A percentile compares a stretch with the other conserved stretches of the same genome.
phyloP scores from a whole-genome alignment of 2,797 vertebrate species.

The Halcyon leucocephala region DNA sequence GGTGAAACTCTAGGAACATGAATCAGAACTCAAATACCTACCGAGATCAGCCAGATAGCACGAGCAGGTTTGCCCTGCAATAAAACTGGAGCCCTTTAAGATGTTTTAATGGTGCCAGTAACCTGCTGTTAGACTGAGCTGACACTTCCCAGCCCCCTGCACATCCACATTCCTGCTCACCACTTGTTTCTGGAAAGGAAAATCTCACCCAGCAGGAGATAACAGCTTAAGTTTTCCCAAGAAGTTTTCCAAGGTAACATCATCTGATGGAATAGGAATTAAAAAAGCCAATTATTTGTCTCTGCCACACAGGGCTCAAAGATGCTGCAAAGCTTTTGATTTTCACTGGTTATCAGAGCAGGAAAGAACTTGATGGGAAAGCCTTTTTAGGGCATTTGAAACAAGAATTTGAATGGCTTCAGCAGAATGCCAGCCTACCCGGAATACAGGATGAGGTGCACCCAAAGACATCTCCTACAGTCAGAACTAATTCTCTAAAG shows the following conservation, averaged over 20 bases:
- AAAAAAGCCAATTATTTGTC: not conserved
- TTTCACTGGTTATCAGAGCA: not conserved
- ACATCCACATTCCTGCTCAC: not conserved
- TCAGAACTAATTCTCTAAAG: not conserved
- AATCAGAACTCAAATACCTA: not conserved
- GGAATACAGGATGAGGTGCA: not conserved
- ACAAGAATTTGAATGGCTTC: not conserved
- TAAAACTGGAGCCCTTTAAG: not conserved
- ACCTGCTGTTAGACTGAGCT: not conserved
- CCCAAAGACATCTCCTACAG: not conserved
- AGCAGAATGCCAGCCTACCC: not conserved
- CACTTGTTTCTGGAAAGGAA: not conserved
- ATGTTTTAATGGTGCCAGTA: fast-evolving
- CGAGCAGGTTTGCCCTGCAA: not conserved
- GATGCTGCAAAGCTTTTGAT: not conserved
- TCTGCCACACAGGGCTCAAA: not conserved
- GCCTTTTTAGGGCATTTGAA: not conserved
- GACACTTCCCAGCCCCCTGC: not conserved
- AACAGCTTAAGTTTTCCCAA: fast-evolving
- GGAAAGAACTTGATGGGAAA: not conserved
- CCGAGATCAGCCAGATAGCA: not conserved
- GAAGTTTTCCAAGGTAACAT: not conserved
- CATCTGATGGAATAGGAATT: not conserved
- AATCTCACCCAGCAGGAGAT: not conserved
- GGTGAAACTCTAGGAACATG: not conserved